Evolutionary conservation across 2,888 invertebrate species (phyloP).

Genomic region (Hypsopygia costalis): DNA sequence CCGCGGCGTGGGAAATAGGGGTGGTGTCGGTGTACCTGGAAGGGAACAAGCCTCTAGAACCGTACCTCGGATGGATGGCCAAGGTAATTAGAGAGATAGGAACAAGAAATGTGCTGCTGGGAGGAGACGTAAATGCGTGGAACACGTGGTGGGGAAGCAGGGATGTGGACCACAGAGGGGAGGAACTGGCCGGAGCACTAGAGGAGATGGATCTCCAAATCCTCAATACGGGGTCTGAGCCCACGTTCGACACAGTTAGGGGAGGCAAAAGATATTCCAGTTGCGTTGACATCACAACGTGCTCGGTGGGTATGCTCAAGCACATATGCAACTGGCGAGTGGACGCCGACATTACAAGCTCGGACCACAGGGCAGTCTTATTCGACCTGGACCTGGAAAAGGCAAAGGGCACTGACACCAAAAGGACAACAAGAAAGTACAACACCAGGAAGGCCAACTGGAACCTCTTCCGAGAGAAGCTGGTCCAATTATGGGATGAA

Average conservation of each 20-base stretch:
- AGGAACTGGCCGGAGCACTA: slow-evolving; percentile 5
- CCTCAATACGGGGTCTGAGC: slow-evolving; percentile 22
- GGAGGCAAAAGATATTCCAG: slow-evolving; percentile 15
- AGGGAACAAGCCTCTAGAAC: background rate
- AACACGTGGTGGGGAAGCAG: no score
- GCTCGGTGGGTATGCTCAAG: slow-evolving; percentile 14
- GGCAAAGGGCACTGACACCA: no score
- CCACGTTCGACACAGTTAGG: slow-evolving; percentile 24
- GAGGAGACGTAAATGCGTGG: no score
- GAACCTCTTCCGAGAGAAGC: no score
- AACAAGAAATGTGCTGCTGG: no score
- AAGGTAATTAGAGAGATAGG: background rate
- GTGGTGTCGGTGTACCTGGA: background rate
- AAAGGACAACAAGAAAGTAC: slow-evolving; percentile 9
- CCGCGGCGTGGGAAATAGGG: no score
- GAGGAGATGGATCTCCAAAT: slow-evolving; percentile 20
- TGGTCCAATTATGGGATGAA: slow-evolving; percentile 9
- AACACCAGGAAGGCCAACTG: slow-evolving; percentile 17
- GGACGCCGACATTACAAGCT: no score
- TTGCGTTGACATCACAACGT: slow-evolving; percentile 24
- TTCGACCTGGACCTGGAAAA: no score
- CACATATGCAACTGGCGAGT: slow-evolving; percentile 9
- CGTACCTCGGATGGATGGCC: slow-evolving; percentile 10
- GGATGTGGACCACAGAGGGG: slow-evolving; percentile 15
- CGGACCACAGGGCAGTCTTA: no score